Percentiles rank a stretch among this genome's conserved stretches.
Conservation (phyloP, 2,797 vertebrate genomes). For the Danio jaintianensis region DNA sequence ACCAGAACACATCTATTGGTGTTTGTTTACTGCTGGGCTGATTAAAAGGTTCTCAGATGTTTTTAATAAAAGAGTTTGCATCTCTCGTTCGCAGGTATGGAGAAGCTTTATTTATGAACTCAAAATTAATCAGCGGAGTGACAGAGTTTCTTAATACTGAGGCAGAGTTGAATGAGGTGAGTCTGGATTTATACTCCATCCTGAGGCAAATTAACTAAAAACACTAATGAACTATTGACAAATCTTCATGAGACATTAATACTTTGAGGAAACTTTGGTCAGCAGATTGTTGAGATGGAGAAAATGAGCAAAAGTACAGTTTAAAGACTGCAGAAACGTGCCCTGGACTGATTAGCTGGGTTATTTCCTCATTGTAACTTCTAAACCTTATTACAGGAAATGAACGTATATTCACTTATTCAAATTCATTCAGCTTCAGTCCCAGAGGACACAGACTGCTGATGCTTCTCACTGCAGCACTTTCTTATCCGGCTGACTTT, state of each 20-base stretch:
- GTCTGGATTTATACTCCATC: conserved; percentile 55
- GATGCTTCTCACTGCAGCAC: conserved; percentile 43
- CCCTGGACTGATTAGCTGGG: not conserved
- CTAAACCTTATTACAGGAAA: conserved; percentile 34
- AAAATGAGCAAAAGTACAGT: conserved; percentile 10
- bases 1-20: conserved; percentile 16
- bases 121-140: conserved; percentile 94
- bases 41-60: not conserved
- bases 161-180: conserved; percentile 91
- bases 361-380: conserved; percentile 15
- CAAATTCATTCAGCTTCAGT: conserved; percentile 41
- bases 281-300: not conserved
- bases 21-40: conserved; percentile 5
- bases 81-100: conserved; percentile 83
- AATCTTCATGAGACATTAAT: not conserved
- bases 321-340: not conserved
- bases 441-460: conserved; percentile 40
- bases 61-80: conserved; percentile 29
- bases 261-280: not conserved
- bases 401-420: conserved; percentile 44
- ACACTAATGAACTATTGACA: not conserved
- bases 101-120: conserved; percentile 98
- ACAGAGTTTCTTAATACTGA: conserved; percentile 98
- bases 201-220: conserved; percentile 14
- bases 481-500: conserved; percentile 35